Conservation (phyloP, 2,888 invertebrate species). For the Rhopalosiphum nymphaeae region DNA sequence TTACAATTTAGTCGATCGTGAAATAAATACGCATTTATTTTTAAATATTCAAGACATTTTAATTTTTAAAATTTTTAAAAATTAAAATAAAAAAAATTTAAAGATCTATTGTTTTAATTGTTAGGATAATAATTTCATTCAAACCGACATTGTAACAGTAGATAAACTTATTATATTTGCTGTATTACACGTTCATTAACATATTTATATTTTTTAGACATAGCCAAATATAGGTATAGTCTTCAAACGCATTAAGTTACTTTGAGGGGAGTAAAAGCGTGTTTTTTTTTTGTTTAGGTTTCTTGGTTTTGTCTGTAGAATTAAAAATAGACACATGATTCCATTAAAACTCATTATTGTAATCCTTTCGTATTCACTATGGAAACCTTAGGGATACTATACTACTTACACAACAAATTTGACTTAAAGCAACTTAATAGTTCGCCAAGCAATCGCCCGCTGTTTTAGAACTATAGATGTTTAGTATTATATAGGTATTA, state of each 20-base stretch:
- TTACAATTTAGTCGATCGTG: not conserved
- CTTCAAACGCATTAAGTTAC: not conserved
- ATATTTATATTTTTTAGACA: not conserved
- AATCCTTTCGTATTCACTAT: conserved; percentile 7
- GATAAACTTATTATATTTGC: conserved; percentile 4
- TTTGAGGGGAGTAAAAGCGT: not conserved
- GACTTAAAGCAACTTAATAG: not conserved
- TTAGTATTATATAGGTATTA: not conserved
- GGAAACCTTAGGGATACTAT: conserved; percentile 22
- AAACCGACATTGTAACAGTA: conserved; percentile 6
- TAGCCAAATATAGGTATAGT: not conserved
- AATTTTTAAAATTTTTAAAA: not conserved
- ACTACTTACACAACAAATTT: not conserved
- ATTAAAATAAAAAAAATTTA: too few relatives aligned
- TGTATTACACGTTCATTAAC: not conserved
- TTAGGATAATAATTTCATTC: not conserved
- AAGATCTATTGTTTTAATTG: not conserved
- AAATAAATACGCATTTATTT: not conserved
- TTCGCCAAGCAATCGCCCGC: not conserved
- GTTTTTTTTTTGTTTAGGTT: conserved; percentile 26
- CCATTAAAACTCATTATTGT: conserved; percentile 12
- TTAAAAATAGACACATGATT: not conserved
- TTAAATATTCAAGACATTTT: not conserved
- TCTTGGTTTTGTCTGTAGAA: not conserved
- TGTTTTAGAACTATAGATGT: not conserved